These are phyloP conservation scores for Cheilinus undulatus DNA, from an alignment of 2,113 vertebrate genomes.

Conservation along the genomic window DNA sequence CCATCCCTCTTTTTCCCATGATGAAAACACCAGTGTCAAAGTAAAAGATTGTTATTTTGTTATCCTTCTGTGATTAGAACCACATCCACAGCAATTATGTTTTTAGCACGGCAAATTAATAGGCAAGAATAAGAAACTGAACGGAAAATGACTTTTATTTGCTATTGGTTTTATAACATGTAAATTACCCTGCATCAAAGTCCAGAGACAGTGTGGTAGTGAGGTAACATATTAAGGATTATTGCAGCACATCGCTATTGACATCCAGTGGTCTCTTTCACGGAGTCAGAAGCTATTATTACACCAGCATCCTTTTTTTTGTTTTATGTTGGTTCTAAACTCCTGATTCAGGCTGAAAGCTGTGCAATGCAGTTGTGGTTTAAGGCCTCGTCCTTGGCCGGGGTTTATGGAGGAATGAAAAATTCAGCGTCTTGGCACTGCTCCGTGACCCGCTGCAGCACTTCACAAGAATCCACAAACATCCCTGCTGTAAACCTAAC, in stretches of 20 bases:
- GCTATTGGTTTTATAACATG: background rate
- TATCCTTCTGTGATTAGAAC: too few species aligned
- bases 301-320: background rate
- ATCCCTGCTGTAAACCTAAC: constrained; percentile 17
- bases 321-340: constrained; percentile 17
- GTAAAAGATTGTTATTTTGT: too few species aligned
- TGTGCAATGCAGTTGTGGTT: constrained; percentile 2
- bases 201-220: too few species aligned
- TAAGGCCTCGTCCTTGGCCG: constrained; percentile 53
- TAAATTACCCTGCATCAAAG: background rate
- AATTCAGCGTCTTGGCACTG: constrained; percentile 43
- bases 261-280: background rate
- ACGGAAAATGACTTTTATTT: background rate
- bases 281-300: background rate
- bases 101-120: too few species aligned
- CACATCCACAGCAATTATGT: too few species aligned
- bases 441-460: constrained; percentile 36
- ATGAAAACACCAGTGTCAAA: too few species aligned
- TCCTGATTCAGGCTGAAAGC: constrained; percentile 11
- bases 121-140: background rate
- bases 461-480: constrained; percentile 44
- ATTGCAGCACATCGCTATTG: too few species aligned
- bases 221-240: too few species aligned
- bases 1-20: too few species aligned
- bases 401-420: constrained; percentile 47